Evolutionary conservation across 2,113 vertebrate species (phyloP).

Genomic region (Epinephelus cyanopodus): DNA sequence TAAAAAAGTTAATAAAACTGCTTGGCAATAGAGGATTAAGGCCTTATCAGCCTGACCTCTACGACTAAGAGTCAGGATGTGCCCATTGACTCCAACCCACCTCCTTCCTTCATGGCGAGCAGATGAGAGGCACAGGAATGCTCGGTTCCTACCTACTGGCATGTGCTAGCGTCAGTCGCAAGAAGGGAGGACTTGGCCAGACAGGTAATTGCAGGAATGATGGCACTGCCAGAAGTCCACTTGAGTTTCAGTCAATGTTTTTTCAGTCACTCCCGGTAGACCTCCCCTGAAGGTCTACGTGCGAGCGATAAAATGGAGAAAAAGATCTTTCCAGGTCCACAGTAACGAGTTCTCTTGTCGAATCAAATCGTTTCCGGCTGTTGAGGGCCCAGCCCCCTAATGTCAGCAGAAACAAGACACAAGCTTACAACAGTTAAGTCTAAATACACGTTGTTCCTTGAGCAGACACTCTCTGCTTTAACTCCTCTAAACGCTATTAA

Average conservation of each 20-base stretch:
- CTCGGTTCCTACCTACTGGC: conserved; percentile 69
- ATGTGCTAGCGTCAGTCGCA: conserved; percentile 71
- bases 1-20: conserved; percentile 78
- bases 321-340: conserved; percentile 52
- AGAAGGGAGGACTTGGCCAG: conserved; percentile 68
- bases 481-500: conserved; percentile 54
- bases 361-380: conserved; percentile 68
- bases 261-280: conserved; percentile 55
- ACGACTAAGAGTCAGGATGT: conserved; percentile 72
- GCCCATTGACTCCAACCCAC: conserved; percentile 71
- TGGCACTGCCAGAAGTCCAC: conserved; percentile 74
- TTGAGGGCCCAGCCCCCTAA: conserved; percentile 83
- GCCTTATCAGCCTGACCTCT: conserved; percentile 55
- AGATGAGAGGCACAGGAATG: conserved; percentile 81
- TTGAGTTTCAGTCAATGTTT: conserved; percentile 48
- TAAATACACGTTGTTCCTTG: conserved; percentile 56
- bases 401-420: conserved; percentile 72
- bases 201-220: conserved; percentile 72
- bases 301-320: conserved; percentile 50
- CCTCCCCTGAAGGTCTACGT: conserved; percentile 64
- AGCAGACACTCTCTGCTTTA: conserved; percentile 58
- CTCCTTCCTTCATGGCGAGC: conserved; percentile 81
- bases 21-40: conserved; percentile 74
- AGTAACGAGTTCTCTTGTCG: conserved; percentile 37
- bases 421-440: conserved; percentile 60